Evolutionary conservation across 2,888 invertebrate genomes (phyloP), one percentile per base, ranked within the genome.

Genomic region (Leuctra nigra): DNA sequence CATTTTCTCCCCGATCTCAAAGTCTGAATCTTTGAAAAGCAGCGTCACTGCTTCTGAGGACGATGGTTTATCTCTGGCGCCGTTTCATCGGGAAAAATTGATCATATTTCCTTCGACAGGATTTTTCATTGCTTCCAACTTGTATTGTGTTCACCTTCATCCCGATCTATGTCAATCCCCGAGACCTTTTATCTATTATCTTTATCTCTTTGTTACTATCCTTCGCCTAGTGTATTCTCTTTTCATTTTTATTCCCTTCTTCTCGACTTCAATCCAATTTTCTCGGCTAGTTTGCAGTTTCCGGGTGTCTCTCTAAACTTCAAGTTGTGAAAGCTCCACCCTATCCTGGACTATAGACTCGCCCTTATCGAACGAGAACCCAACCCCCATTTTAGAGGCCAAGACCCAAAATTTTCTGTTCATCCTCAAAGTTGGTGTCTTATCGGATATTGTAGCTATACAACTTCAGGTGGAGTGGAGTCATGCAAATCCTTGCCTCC

Each of bases 341-440:
- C 41, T 41, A 16, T 36, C 41, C 41, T 20, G 20, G 14, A 7
- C 6, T n/a, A n/a, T 41, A 41, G 41, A 41, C 41, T 41, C 41
- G 41, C 41, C 41, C 41, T 41, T 41, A 41, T 41, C 41, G 41
- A 41, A 41, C 41, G 18, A 41, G 20, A 20, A 41, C 41, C 36
- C 18, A 7, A 3, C 41, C 20, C 11, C 29, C n/a, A n/a, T n/a
- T n/a, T n/a, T n/a, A n/a, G n/a, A 29, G 11, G 29, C 6, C 29
- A 29, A 6, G 29, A 29, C 6, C 29, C 29, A 29, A 29, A 29
- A 29, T 29, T 29, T 6, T 11, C n/a, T n/a, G n/a, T n/a, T n/a
- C 7, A 11, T 11, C 29, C 29, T 11, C 29, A 29, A 29, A 29
- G 11, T n/a, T n/a, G n/a, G n/a, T n/a, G n/a, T n/a, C 29, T 29